Evolutionary conservation across 2,113 vertebrate species (phyloP).

Genomic region (Gasterosteus aculeatus): DNA sequence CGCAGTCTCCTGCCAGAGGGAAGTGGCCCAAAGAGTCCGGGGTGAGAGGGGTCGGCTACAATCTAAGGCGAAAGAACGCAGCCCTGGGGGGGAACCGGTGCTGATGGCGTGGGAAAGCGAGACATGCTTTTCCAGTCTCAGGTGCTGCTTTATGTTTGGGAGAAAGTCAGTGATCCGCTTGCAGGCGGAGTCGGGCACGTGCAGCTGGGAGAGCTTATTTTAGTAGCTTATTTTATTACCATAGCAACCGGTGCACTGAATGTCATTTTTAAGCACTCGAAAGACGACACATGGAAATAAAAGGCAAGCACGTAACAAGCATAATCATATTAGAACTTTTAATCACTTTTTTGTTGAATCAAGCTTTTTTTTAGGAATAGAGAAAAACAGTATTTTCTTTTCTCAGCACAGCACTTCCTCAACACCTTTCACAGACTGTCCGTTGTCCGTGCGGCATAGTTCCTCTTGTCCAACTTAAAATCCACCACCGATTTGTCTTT

Average conservation of each 20-base stretch:
- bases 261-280: neutral
- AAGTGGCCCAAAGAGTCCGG: too few relatives aligned
- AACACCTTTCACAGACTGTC: conserved; percentile 13
- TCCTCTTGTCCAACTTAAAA: conserved; percentile 42
- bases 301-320: neutral
- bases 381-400: conserved; percentile 2
- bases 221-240: conserved; percentile 12
- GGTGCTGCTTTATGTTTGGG: too few relatives aligned
- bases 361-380: neutral
- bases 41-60: too few relatives aligned
- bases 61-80: too few relatives aligned
- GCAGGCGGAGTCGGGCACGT: too few relatives aligned
- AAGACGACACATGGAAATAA: neutral
- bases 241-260: conserved; percentile 39
- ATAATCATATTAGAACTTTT: conserved; percentile 7
- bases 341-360: conserved; percentile 3
- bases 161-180: too few relatives aligned
- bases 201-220: too few relatives aligned
- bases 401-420: conserved; percentile 15
- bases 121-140: too few relatives aligned
- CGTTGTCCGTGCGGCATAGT: conserved; percentile 33
- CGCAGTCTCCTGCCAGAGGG: too few relatives aligned
- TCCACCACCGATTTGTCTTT: conserved; percentile 25
- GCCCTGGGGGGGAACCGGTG: too few relatives aligned
- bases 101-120: too few relatives aligned